Evolutionary conservation across 2,797 vertebrate genomes (phyloP).

Genomic region (Crocodylus rhombifer): DNA sequence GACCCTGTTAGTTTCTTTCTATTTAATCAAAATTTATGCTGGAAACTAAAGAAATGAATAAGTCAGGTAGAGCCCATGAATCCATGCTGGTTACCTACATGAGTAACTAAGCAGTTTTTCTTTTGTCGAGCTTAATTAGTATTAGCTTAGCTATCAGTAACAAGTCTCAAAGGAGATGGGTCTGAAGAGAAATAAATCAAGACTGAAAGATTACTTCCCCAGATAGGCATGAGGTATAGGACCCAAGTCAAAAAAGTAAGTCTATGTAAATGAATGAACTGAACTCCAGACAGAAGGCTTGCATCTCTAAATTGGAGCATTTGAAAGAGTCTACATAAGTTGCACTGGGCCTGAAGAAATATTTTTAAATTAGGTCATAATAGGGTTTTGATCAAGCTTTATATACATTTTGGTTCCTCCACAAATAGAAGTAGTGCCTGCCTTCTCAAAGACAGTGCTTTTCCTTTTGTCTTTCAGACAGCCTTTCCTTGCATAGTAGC

Average conservation of each 20-base stretch:
- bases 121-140: not conserved
- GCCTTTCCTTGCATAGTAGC: no score
- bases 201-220: not conserved
- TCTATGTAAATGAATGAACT: not conserved
- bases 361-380: no score
- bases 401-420: no score
- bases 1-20: conserved; percentile 26
- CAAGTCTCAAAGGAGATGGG: not conserved
- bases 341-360: no score
- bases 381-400: no score
- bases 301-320: no score
- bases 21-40: not conserved
- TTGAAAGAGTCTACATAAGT: no score
- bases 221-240: not conserved
- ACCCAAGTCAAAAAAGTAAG: not conserved
- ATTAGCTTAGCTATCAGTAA: not conserved
- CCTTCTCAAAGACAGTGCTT: no score
- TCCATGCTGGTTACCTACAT: not conserved
- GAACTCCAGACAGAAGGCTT: not conserved
- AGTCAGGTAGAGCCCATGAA: not conserved
- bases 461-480: no score
- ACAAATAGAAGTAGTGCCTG: no score
- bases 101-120: not conserved
- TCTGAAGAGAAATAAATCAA: not conserved
- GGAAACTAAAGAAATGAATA: not conserved